Evolutionary conservation across 2,888 invertebrate genomes (phyloP).

Genomic region (Leucophenga maculata): DNA sequence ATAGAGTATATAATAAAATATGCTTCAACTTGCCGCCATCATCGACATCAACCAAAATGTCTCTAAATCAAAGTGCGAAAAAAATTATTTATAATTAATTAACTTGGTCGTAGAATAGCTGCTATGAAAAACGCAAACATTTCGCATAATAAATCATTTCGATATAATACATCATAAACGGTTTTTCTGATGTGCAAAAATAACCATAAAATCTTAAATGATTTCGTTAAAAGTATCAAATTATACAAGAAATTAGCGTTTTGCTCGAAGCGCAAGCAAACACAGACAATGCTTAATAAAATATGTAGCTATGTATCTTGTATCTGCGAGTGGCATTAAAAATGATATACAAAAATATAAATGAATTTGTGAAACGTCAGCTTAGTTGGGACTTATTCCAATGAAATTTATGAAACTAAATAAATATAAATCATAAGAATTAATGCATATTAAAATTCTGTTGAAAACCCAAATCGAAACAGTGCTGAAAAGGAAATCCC

Average conservation of each 20-base stretch:
- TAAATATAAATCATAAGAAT: constrained; percentile 21
- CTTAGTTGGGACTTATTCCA: background rate
- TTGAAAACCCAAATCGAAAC: background rate
- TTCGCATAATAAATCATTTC: constrained; percentile 26
- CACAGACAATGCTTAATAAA: background rate
- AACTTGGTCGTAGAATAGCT: background rate
- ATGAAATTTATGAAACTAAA: constrained; percentile 22
- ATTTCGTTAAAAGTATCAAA: background rate
- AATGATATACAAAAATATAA: background rate
- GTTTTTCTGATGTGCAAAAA: too few relatives aligned
- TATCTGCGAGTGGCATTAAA: too few relatives aligned
- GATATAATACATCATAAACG: background rate
- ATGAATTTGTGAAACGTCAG: constrained; percentile 21
- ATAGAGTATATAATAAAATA: too few relatives aligned
- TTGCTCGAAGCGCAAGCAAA: background rate
- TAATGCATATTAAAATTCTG: constrained; percentile 1
- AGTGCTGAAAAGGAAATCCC: constrained; percentile 1
- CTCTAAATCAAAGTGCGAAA: too few relatives aligned
- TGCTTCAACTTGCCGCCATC: too few relatives aligned
- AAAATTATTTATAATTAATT: constrained; percentile 2
- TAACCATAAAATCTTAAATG: constrained; percentile 5
- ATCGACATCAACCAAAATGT: too few relatives aligned
- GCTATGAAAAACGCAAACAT: background rate
- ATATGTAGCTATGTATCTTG: too few relatives aligned
- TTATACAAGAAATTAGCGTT: constrained; percentile 2